phyloP scores from a whole-genome alignment of 1,140 invertebrate genomes.

The Tyrophagus putrescentiae region DNA sequence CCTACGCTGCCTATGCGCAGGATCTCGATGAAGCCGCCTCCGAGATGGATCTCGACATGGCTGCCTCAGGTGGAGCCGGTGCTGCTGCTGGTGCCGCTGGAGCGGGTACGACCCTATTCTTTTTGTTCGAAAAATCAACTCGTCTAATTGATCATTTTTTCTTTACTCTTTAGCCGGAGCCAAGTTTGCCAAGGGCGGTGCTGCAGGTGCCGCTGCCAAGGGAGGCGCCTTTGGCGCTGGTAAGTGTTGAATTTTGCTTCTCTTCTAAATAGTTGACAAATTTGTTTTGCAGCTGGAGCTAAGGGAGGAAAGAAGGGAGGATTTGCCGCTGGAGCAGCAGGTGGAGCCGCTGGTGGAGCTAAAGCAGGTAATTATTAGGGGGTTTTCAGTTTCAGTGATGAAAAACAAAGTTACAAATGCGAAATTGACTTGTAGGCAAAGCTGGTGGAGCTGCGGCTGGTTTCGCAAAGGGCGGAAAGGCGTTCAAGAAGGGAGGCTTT shows the following conservation, averaged over 20 bases:
- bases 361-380: constrained; percentile 6
- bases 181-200: constrained; percentile 9
- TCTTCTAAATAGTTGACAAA: not conserved
- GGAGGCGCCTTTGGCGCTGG: not conserved
- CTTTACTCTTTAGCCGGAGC: too few species aligned
- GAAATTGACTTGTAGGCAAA: not conserved
- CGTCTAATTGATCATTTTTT: too few species aligned
- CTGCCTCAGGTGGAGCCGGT: constrained; percentile 14
- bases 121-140: too few species aligned
- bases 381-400: not conserved
- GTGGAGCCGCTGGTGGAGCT: constrained; percentile 17
- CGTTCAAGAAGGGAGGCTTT: constrained; percentile 15
- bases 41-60: constrained; percentile 14
- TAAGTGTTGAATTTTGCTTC: not conserved
- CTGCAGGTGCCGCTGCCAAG: not conserved
- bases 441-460: constrained; percentile 14
- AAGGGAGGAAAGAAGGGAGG: constrained; percentile 5
- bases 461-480: constrained; percentile 19
- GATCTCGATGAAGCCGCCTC: too few species aligned
- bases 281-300: constrained; percentile 6
- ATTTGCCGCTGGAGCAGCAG: constrained; percentile 9
- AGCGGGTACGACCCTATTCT: too few species aligned
- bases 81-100: constrained; percentile 5
- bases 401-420: not conserved
- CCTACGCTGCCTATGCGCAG: too few species aligned